Percentiles rank a stretch among this genome's conserved stretches.
Conservation (phyloP, 2,888 invertebrate species). For the Melangyna quadrimaculata region DNA sequence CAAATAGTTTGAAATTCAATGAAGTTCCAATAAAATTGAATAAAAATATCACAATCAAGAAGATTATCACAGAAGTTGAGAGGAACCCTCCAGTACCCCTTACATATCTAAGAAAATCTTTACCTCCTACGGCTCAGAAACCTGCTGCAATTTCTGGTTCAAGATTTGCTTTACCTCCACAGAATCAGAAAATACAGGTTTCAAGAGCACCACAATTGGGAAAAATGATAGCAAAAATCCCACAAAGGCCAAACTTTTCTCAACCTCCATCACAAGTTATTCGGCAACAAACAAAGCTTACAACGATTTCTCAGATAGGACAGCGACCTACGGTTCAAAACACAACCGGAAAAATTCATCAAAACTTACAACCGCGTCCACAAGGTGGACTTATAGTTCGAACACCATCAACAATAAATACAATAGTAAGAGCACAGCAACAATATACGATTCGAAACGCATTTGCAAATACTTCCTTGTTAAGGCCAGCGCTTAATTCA, state of each 20-base stretch:
- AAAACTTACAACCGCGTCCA: not conserved
- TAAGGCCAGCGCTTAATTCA: not conserved
- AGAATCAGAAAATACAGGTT: not conserved
- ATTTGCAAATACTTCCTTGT: not conserved
- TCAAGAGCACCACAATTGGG: not conserved
- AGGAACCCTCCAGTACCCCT: not conserved
- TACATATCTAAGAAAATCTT: not conserved
- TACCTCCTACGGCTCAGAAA: not conserved
- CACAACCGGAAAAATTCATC: not conserved
- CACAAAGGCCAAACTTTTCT: not conserved
- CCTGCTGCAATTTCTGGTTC: not conserved
- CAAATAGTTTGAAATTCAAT: not conserved
- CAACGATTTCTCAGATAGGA: not conserved
- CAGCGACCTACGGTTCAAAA: not conserved
- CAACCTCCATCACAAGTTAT: not conserved
- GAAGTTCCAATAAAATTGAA: slow-evolving; percentile 12
- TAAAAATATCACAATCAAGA: slow-evolving; percentile 51
- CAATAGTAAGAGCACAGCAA: not conserved
- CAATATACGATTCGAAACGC: not conserved
- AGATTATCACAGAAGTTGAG: slow-evolving; percentile 20
- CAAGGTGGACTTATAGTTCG: slow-evolving; percentile 20
- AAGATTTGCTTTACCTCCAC: not conserved
- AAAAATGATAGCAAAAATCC: not conserved
- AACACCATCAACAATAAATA: slow-evolving; percentile 54
- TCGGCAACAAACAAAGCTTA: not conserved